Evolutionary conservation across 2,797 vertebrate species (phyloP).

Genomic region (Pithecia hirsuta): DNA sequence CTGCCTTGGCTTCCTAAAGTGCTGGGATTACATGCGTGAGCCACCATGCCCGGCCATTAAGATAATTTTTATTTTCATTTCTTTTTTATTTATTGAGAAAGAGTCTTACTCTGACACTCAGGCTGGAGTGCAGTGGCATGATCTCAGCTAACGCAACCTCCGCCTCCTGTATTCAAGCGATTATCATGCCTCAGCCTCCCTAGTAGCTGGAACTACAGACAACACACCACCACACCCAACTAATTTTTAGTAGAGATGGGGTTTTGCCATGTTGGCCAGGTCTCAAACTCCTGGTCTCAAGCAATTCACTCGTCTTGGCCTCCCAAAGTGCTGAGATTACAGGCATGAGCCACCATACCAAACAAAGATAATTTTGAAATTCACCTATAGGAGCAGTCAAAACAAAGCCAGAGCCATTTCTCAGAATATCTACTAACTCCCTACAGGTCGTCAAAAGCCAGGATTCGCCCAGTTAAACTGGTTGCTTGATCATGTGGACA

Average conservation of each 20-base stretch:
- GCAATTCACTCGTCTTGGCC: too few species aligned
- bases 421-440: background rate
- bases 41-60: too few species aligned
- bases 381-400: background rate
- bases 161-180: too few species aligned
- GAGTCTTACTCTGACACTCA: background rate
- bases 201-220: background rate
- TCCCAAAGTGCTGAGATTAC: background rate
- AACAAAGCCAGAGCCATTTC: slow-evolving; percentile 26
- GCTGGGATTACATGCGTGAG: too few species aligned
- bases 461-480: background rate
- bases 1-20: too few species aligned
- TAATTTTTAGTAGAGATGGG: background rate
- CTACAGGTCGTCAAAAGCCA: slow-evolving; percentile 8
- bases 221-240: background rate
- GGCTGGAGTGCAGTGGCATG: background rate
- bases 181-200: background rate
- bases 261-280: background rate
- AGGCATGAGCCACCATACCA: background rate
- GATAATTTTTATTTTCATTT: background rate
- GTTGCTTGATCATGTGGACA: slow-evolving; percentile 16
- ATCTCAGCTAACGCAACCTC: background rate
- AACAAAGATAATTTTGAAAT: slow-evolving; percentile 34
- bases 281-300: background rate
- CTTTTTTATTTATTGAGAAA: background rate